Conservation (phyloP, 1,140 invertebrate genomes). For the Aphelenchoides fujianensis region DNA sequence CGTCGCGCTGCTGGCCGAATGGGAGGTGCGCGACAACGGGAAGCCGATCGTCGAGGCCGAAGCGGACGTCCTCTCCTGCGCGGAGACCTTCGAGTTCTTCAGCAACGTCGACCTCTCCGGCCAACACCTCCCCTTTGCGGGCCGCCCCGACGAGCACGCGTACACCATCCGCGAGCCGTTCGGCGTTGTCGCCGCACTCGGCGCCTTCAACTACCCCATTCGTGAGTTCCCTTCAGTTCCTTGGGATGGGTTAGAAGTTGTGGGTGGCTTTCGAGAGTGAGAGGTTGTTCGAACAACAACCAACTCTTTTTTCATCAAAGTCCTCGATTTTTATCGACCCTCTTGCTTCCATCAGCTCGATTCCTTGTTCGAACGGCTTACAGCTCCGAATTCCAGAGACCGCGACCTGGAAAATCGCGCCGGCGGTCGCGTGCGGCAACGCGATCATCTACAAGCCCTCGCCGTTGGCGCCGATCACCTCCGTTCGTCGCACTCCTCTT, state of each 20-base stretch:
- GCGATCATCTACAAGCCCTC: conserved; percentile 68
- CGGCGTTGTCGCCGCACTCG: conserved; percentile 66
- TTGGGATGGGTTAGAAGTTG: too few relatives aligned
- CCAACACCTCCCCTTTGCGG: conserved; percentile 43
- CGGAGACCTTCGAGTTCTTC: conserved; percentile 60
- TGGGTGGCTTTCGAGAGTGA: too few relatives aligned
- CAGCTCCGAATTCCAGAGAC: too few relatives aligned
- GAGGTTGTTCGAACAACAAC: too few relatives aligned
- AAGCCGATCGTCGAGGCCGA: conserved; percentile 58
- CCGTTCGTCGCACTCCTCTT: conserved; percentile 28
- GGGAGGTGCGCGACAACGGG: conserved; percentile 60
- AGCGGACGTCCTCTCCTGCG: conserved; percentile 55
- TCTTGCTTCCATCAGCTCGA: too few relatives aligned
- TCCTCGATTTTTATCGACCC: too few relatives aligned
- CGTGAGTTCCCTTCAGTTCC: too few relatives aligned
- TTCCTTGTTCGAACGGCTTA: too few relatives aligned
- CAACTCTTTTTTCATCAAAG: too few relatives aligned
- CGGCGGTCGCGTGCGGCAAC: conserved; percentile 69
- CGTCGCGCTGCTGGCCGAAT: conserved; percentile 44
- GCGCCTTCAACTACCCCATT: conserved; percentile 70
- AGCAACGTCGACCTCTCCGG: conserved; percentile 41
- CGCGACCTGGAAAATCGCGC: conserved; percentile 65
- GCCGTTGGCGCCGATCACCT: conserved; percentile 66
- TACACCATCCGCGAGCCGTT: conserved; percentile 65
- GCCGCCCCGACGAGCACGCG: conserved; percentile 38